phyloP scores from a whole-genome alignment of 2,797 vertebrate genomes.

The Alfaro cultratus region DNA sequence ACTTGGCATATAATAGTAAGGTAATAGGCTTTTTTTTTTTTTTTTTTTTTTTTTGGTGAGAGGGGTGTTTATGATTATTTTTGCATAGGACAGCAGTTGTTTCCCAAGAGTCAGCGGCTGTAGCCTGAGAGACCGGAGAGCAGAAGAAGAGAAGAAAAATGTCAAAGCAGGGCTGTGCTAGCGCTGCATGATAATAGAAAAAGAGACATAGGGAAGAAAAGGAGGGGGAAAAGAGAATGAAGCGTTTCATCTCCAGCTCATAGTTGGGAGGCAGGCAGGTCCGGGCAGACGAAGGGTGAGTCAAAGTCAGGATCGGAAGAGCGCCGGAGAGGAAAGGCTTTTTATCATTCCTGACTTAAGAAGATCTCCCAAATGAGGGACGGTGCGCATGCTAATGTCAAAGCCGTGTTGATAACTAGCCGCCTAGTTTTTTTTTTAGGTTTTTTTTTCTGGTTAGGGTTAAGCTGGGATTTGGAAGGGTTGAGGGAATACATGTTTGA shows the following conservation, averaged over 20 bases:
- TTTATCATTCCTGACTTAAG: slow-evolving; percentile 79
- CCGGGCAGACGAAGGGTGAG: slow-evolving; percentile 74
- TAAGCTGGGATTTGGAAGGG: slow-evolving; percentile 78
- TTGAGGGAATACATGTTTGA: slow-evolving; percentile 78
- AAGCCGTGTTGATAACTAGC: slow-evolving; percentile 76
- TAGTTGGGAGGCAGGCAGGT: slow-evolving; percentile 71
- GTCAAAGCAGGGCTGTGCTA: slow-evolving; percentile 64
- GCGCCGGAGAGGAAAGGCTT: slow-evolving; percentile 72
- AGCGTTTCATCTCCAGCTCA: slow-evolving; percentile 74
- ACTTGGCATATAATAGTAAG: slow-evolving; percentile 53
- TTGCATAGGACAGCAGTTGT: slow-evolving; percentile 71
- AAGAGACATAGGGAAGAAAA: slow-evolving; percentile 36
- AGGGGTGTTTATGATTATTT: slow-evolving; percentile 36
- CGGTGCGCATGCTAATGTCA: slow-evolving; percentile 77
- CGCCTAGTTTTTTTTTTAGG: slow-evolving; percentile 37
- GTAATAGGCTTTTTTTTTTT: slow-evolving; percentile 19
- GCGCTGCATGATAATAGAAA: slow-evolving; percentile 72
- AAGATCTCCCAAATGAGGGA: slow-evolving; percentile 79
- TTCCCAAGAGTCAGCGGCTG: slow-evolving; percentile 74
- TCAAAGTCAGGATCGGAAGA: slow-evolving; percentile 76
- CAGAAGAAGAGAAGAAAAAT: slow-evolving; percentile 70
- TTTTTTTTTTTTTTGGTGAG: too few relatives aligned
- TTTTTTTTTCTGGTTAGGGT: slow-evolving; percentile 67
- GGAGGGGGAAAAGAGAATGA: slow-evolving; percentile 52
- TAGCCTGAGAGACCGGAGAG: slow-evolving; percentile 53